These are phyloP conservation scores for Nautilus pompilius DNA, from an alignment of 1,140 invertebrate genomes.

Conservation along the genomic window DNA sequence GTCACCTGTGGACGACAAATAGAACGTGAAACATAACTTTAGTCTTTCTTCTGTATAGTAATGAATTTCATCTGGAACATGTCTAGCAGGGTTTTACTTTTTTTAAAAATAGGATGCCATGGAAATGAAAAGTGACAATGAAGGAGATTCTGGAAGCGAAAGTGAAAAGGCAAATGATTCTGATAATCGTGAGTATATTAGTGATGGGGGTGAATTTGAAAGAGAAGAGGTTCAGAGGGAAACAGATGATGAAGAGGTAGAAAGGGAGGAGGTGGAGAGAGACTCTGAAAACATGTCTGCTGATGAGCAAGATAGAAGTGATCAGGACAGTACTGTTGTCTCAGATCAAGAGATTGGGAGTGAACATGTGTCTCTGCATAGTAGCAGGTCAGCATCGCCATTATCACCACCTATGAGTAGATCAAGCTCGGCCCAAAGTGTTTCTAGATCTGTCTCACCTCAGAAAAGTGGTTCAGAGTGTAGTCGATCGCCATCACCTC, in stretches of 20 bases:
- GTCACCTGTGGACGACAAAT: neutral
- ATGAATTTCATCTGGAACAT: neutral
- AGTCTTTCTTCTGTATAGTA: neutral
- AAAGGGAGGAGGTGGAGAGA: conserved; percentile 17
- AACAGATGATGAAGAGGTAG: conserved; percentile 42
- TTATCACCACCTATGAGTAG: too few relatives aligned
- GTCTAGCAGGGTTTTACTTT: neutral
- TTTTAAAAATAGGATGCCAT: conserved; percentile 4
- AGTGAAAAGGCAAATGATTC: conserved; percentile 12
- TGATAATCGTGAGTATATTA: conserved; percentile 32
- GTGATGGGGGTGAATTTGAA: conserved; percentile 33
- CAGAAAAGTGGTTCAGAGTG: conserved; percentile 1
- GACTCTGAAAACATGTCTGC: conserved; percentile 25
- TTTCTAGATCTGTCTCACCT: conserved; percentile 8
- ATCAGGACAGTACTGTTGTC: conserved; percentile 8
- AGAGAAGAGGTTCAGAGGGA: conserved; percentile 23
- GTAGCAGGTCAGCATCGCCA: too few relatives aligned
- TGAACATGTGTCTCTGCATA: too few relatives aligned
- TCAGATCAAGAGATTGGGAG: too few relatives aligned
- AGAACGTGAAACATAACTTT: neutral
- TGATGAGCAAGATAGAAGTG: conserved; percentile 19
- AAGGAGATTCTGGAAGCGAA: conserved; percentile 22
- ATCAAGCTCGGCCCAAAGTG: too few relatives aligned
- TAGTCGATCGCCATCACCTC: conserved; percentile 11
- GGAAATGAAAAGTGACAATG: conserved; percentile 14